Base-by-base conservation (phyloP, 2,797 vertebrate species). In the Lagocephalus sceleratus region DNA sequence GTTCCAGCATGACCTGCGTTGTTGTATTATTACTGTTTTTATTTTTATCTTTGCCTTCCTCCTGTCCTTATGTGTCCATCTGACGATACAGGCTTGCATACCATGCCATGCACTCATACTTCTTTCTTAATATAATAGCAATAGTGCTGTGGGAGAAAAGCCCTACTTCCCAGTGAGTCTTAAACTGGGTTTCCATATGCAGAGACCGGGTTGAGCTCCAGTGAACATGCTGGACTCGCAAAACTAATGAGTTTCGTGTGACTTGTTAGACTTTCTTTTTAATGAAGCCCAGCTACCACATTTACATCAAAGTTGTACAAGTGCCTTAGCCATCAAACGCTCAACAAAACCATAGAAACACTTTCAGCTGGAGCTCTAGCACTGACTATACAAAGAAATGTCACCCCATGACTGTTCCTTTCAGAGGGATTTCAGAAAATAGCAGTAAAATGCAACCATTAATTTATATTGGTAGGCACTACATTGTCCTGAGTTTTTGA, bases 1-100 rank as follows among this genome's bases (percentile, higher is more conserved):
- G 57, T 71, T 81, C 68, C 62, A 51, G 71, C 71, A 71, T 42
- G 73, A 66, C 68, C 55, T 51, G 39, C 68, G 61, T 69, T 67
- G 53, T 58, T 56, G 57, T 60, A 53, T 70, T 81, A 66, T 63
- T 58, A 52, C 63, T 49, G 47, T 47, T 51, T 57, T 67, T 68
- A 53, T 35, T 76, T 67, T 68, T 56, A 51, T 20, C 63, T 29
- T 61, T 66, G 23, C 58, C 53, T 60, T 57, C 51, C 46, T 57
- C 45, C 41, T 29, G 54, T 22, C 51, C 58, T 76, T 25, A 26
- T 20, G 58, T 20, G 58, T 68, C 62, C 47, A 29, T 49, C 68
- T 25, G 20, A 20, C 20, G 46, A 58, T 26, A 19, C 25, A 12
- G 26, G 61, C 45, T 50, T 59, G 54, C 47, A 21, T 52, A 53